Evolutionary conservation across 2,113 vertebrate species (phyloP).

Genomic region (Oreochromis tanganicae): DNA sequence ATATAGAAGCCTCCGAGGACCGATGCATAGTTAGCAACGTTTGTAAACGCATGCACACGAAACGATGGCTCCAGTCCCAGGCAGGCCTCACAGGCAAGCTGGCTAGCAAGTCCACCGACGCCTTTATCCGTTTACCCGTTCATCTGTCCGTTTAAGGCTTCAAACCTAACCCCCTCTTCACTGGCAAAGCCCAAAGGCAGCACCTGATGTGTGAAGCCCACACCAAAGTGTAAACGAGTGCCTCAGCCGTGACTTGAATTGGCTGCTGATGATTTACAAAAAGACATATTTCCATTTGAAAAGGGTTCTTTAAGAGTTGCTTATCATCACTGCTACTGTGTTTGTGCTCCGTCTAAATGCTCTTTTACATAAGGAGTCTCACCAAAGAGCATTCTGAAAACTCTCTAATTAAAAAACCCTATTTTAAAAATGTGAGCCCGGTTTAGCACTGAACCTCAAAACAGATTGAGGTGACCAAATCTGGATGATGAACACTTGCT

Average conservation of each 20-base stretch:
- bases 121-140: not conserved
- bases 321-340: not conserved
- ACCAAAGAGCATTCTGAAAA: not conserved
- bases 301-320: not conserved
- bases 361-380: not conserved
- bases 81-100: not conserved
- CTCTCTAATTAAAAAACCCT: not conserved
- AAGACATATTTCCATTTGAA: conserved; percentile 24
- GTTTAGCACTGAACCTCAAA: not conserved
- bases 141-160: not conserved
- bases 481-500: not conserved
- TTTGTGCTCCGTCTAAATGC: not conserved
- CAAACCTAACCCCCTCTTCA: not conserved
- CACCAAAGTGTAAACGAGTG: conserved; percentile 7
- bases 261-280: conserved; percentile 1
- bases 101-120: not conserved
- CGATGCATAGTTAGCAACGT: not conserved
- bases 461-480: not conserved
- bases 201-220: conserved; percentile 10
- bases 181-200: not conserved
- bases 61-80: not conserved
- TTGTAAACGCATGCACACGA: not conserved
- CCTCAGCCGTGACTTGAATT: conserved; percentile 1
- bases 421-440: not conserved
- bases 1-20: not conserved